Evolutionary conservation across 2,113 vertebrate species (phyloP).

Genomic region (Chloebia gouldiae): DNA sequence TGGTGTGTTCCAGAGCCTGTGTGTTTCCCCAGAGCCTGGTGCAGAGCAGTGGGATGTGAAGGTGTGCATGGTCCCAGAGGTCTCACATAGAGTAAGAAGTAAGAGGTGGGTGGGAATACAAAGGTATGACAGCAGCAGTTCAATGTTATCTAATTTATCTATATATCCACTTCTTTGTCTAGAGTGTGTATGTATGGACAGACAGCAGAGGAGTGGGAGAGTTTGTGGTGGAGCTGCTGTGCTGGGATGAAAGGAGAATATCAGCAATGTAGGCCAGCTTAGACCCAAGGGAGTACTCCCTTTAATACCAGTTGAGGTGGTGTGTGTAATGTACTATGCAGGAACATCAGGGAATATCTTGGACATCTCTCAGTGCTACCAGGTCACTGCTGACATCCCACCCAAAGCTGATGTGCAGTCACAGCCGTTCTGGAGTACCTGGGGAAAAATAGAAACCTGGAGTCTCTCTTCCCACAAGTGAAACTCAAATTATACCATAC

Average conservation of each 20-base stretch:
- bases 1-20: not conserved
- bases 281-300: not conserved
- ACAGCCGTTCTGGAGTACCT: not conserved
- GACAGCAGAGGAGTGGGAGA: not conserved
- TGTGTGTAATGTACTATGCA: not conserved
- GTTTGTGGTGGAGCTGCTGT: not conserved
- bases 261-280: not conserved
- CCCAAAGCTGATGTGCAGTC: not conserved
- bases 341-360: not conserved
- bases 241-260: not conserved
- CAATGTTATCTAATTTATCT: not conserved
- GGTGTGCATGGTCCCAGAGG: not conserved
- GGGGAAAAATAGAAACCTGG: not conserved
- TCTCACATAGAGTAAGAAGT: not conserved
- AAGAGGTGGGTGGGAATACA: not conserved
- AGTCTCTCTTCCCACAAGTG: not conserved
- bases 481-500: not conserved
- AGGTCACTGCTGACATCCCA: not conserved
- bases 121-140: not conserved
- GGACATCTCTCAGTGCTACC: not conserved
- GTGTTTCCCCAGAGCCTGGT: not conserved
- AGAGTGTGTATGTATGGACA: not conserved
- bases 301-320: not conserved
- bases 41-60: not conserved
- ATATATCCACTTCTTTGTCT: fast-evolving